Evolutionary conservation across 2,113 vertebrate species (phyloP).

Genomic region (Vidua chalybeata): DNA sequence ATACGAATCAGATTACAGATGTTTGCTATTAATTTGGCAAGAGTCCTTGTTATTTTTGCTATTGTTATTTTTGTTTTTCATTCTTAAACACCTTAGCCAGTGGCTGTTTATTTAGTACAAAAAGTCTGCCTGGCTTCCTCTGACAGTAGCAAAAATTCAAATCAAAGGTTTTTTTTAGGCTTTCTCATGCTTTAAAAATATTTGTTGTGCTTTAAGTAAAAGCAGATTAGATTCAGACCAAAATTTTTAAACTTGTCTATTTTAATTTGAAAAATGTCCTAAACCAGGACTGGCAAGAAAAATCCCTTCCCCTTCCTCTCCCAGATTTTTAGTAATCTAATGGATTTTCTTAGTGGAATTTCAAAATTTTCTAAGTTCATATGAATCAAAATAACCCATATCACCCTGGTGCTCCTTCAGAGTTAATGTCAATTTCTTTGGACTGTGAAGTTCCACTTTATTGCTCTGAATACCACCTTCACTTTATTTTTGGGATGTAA

Average conservation of each 20-base stretch:
- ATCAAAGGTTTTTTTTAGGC: not conserved
- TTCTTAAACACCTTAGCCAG: not conserved
- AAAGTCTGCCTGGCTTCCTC: not conserved
- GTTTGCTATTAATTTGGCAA: not conserved
- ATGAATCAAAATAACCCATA: not conserved
- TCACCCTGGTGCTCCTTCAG: not conserved
- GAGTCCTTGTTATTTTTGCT: not conserved
- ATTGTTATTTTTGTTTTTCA: not conserved
- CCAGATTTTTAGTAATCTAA: not conserved
- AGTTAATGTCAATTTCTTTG: not conserved
- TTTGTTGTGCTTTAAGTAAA: not conserved
- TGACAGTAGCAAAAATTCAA: not conserved
- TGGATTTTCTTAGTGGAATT: not conserved
- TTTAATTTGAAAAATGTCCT: not conserved
- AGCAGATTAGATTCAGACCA: not conserved
- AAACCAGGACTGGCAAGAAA: not conserved
- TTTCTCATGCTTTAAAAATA: not conserved
- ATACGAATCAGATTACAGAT: not conserved
- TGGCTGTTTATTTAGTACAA: not conserved
- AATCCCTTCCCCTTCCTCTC: not conserved
- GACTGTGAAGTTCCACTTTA: not conserved
- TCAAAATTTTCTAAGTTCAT: not conserved
- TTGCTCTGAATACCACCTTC: not conserved
- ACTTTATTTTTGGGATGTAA: not conserved
- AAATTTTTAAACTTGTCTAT: not conserved